phyloP scores from a whole-genome alignment of 2,888 invertebrate species.

The Ferrisia virgata region DNA sequence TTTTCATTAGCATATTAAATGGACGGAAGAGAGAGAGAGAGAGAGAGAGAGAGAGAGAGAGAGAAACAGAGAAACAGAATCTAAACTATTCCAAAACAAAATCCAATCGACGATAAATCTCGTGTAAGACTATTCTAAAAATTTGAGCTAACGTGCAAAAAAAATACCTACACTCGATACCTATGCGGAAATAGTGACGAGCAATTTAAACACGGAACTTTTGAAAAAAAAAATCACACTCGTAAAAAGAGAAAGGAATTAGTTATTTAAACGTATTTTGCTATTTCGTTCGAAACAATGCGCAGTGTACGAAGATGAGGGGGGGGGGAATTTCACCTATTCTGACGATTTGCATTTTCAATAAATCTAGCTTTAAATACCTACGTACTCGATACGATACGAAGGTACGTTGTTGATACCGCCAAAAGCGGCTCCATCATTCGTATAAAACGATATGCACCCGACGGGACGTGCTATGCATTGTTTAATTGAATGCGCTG shows the following conservation, averaged over 20 bases:
- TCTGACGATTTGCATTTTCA: constrained; percentile 15
- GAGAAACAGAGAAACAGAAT: neutral
- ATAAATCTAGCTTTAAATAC: constrained; percentile 9
- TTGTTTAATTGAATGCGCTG: constrained; percentile 11
- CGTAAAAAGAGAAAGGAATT: neutral
- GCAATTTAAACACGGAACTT: neutral
- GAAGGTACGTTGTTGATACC: neutral
- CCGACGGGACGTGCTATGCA: neutral
- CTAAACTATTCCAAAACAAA: neutral
- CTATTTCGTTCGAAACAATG: neutral
- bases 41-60: neutral
- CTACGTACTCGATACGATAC: neutral
- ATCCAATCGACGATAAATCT: too few relatives aligned
- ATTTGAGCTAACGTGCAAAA: too few relatives aligned
- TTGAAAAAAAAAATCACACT: neutral
- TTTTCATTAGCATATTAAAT: constrained; percentile 6
- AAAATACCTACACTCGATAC: too few relatives aligned
- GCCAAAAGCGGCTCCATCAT: too few relatives aligned
- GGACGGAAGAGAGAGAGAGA: neutral
- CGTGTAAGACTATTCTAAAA: too few relatives aligned
- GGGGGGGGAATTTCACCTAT: neutral
- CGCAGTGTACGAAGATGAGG: neutral
- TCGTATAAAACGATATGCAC: neutral
- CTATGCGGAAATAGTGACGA: neutral
- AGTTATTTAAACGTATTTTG: neutral